phyloP scores from a whole-genome alignment of 1,140 invertebrate genomes.

The Trichonephila inaurata region DNA sequence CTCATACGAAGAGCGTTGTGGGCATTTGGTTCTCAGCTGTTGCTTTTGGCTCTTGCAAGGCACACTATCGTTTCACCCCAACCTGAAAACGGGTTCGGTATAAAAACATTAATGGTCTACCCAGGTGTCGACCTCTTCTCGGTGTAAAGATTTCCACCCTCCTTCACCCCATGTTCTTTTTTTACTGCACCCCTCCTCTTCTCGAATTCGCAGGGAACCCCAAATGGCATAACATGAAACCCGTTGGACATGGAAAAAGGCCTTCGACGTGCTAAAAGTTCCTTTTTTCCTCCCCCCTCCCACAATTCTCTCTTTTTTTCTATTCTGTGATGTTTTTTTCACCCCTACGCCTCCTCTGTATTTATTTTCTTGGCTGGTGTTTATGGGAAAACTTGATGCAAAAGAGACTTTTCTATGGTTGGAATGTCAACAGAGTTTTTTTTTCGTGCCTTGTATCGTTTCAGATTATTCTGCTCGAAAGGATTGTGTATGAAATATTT shows the following conservation, averaged over 20 bases:
- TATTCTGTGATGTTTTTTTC: neutral
- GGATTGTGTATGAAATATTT: neutral
- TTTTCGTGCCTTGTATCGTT: neutral
- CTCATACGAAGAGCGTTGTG: neutral
- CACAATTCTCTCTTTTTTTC: neutral
- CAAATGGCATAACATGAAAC: constrained; percentile 19
- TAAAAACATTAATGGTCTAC: constrained; percentile 64
- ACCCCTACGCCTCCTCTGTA: neutral
- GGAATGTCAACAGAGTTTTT: neutral
- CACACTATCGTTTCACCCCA: constrained; percentile 45
- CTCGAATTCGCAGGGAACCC: constrained; percentile 2
- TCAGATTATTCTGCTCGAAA: neutral
- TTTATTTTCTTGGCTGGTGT: constrained; percentile 38
- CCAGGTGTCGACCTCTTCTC: constrained; percentile 42
- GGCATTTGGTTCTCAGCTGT: constrained; percentile 41
- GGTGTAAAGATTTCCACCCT: constrained; percentile 21
- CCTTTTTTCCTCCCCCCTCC: neutral
- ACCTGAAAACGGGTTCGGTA: constrained; percentile 35
- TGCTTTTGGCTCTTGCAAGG: neutral
- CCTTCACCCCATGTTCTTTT: neutral
- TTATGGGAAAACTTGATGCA: constrained; percentile 47
- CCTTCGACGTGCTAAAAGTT: neutral
- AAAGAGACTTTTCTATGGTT: constrained; percentile 23
- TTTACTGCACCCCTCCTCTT: neutral
- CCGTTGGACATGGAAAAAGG: neutral